Conservation (phyloP, 2,113 vertebrate species). For the Erythrolamprus reginae region DNA sequence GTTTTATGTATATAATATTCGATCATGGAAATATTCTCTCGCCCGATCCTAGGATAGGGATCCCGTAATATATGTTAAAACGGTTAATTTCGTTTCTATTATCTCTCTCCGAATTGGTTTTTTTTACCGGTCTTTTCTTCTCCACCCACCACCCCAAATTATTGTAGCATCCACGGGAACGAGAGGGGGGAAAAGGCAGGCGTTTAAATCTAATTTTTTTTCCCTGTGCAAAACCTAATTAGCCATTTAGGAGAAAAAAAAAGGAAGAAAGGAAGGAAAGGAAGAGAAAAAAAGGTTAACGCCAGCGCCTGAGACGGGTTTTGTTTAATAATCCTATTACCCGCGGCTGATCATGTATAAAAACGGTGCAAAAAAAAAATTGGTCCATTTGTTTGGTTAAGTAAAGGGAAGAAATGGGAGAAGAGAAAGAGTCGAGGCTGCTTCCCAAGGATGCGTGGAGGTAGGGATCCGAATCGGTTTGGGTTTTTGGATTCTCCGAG, state of each 20-base stretch:
- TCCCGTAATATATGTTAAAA: slow-evolving; percentile 82
- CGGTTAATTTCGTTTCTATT: slow-evolving; percentile 85
- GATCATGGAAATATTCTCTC: slow-evolving; percentile 82
- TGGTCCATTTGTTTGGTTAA: slow-evolving; percentile 95
- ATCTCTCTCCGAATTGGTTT: slow-evolving; percentile 65
- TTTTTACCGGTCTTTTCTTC: slow-evolving; percentile 57
- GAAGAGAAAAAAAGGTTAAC: slow-evolving; percentile 90
- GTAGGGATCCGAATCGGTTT: too few relatives aligned
- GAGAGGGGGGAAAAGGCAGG: slow-evolving; percentile 96
- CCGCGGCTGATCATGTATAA: slow-evolving; percentile 99
- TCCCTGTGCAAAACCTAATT: slow-evolving; percentile 99
- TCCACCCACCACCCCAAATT: slow-evolving; percentile 68
- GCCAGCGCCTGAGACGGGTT: slow-evolving; percentile 99
- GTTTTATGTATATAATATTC: slow-evolving; percentile 92
- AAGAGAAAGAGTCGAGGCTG: too few relatives aligned
- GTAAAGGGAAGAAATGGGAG: slow-evolving; percentile 86
- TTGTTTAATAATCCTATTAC: slow-evolving; percentile 99
- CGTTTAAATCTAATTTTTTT: slow-evolving; percentile 99
- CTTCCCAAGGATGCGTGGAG: too few relatives aligned
- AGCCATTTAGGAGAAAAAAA: slow-evolving; percentile 88
- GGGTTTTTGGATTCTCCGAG: too few relatives aligned
- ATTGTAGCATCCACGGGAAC: slow-evolving; percentile 95
- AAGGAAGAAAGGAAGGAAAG: too few relatives aligned
- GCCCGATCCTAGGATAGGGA: slow-evolving; percentile 75
- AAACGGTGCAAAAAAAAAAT: slow-evolving; percentile 99